Evolutionary conservation across 2,797 vertebrate species (phyloP), one percentile per base, ranked within the genome.

Genomic region (Paratrypauchen microcephalus): DNA sequence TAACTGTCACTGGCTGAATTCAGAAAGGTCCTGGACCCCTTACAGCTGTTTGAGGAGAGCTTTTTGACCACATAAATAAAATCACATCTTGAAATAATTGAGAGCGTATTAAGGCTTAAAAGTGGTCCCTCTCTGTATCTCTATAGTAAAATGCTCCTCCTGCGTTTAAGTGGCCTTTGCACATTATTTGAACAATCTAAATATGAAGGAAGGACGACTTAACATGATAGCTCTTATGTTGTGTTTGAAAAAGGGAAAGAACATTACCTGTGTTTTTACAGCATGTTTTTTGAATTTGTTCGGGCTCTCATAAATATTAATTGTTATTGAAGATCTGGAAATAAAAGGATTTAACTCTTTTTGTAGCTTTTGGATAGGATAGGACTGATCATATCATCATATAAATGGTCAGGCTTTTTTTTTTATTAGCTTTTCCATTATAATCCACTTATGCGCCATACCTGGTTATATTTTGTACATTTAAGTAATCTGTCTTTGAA

Each of bases 281-380:
- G 50, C 73, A 48, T 72, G 57, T 71, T 69, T 69, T 71, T 69
- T 69, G 9, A 58, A 59, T 68, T 55, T 2, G 75, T 70, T 82
- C 67, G 26, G 23, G 68, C 50, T 60, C 70, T 76, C 48, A 78
- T 83, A 74, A 85, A 87, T 84, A 83, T 75, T 36, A 81, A 82
- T 77, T 32, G 28, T 59, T 69, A 63, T 13, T 12, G 52, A 23
- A 21, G 21, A 23, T 54, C 39, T 41, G 7, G 50, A 11, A 11
- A 54, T n/a, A 9, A 55, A 12, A 55, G 11, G 11, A 12, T n/a
- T 21, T 52, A 12, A 23, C 52, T 12, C n/a, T 11, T 55, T 55
- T n/a, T 55, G 9, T 55, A 13, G 52, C 21, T 55, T 55, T 55
- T 23, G 52, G 21, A 55, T 55, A 23, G 2, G 11, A 55, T 7